Evolutionary conservation across 2,888 invertebrate species (phyloP).

Genomic region (Lypha dubia): DNA sequence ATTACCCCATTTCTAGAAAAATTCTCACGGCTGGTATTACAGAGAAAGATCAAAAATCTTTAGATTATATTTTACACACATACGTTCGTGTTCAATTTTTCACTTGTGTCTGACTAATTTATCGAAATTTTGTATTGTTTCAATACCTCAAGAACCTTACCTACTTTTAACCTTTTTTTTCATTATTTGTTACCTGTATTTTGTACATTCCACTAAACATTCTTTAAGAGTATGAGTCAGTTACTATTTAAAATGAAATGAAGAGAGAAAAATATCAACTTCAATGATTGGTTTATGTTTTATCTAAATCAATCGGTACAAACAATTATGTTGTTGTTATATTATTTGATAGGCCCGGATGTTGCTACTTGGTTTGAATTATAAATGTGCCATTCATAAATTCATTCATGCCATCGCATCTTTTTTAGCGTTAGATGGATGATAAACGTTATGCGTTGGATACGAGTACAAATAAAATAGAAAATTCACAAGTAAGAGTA

Average conservation of each 20-base stretch:
- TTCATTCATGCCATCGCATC: constrained; percentile 4
- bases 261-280: constrained; percentile 5
- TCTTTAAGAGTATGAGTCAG: constrained; percentile 40
- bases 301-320: constrained; percentile 34
- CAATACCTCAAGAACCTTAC: no score
- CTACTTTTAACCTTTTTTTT: constrained; percentile 12
- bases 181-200: constrained; percentile 9
- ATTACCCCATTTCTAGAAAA: no score
- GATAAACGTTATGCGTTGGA: background rate
- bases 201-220: constrained; percentile 39
- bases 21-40: background rate
- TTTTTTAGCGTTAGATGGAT: constrained; percentile 7
- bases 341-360: constrained; percentile 7
- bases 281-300: background rate
- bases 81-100: background rate
- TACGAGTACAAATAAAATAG: background rate
- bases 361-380: constrained; percentile 48
- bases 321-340: constrained; percentile 9
- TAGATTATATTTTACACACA: no score
- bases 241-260: background rate
- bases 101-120: background rate
- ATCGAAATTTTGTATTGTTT: no score
- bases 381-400: constrained; percentile 38
- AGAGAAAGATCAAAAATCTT: background rate
- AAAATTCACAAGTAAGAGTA: background rate